These are phyloP conservation scores for Metridium senile DNA, from an alignment of 92 coral and sea anemone species.

Conservation along the genomic window DNA sequence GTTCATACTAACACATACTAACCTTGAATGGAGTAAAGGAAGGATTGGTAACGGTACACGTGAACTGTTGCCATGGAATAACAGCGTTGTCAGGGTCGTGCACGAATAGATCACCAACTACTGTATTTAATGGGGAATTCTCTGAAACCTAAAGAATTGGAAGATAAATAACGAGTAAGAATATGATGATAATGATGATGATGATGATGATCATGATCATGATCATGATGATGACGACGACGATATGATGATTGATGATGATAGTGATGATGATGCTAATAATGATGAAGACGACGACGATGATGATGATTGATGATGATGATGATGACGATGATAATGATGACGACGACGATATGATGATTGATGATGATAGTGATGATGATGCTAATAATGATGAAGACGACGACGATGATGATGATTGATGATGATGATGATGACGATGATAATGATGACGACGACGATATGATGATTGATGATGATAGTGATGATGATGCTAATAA, in stretches of 20 bases:
- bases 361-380: not conserved
- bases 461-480: too few species aligned
- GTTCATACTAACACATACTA: too few species aligned
- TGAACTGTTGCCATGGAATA: constrained; percentile 61
- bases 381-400: not conserved
- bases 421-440: too few species aligned
- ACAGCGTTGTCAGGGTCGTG: constrained; percentile 83
- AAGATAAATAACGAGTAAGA: not conserved
- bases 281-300: not conserved
- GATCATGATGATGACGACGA: not conserved
- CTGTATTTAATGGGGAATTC: constrained; percentile 59
- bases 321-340: not conserved
- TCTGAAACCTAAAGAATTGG: constrained; percentile 57
- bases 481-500: too few species aligned
- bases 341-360: too few species aligned
- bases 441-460: too few species aligned
- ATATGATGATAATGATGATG: not conserved
- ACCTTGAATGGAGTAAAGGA: constrained; percentile 77
- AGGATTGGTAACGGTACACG: constrained; percentile 62
- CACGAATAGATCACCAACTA: constrained; percentile 74
- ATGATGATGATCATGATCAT: not conserved
- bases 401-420: too few species aligned
- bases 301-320: not conserved
- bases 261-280: not conserved
- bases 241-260: not conserved